Percentiles rank a stretch among this genome's conserved stretches.
Conservation (phyloP, 2,113 vertebrate genomes). For the Lepus americanus region DNA sequence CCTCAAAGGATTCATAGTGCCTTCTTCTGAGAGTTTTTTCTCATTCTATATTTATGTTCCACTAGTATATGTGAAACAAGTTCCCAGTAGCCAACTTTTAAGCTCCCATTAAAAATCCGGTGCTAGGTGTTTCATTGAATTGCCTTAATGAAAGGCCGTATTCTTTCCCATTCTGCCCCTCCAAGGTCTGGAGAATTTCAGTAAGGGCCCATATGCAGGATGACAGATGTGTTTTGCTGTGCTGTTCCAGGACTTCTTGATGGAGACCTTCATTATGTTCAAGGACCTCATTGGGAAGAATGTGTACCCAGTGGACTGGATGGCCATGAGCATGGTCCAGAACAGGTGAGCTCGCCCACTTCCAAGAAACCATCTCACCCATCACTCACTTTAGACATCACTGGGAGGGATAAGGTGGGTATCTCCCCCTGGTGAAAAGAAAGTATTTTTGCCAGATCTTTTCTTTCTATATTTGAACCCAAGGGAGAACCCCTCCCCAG, state of each 20-base stretch:
- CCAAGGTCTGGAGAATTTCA: too few species aligned
- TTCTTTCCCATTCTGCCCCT: neutral
- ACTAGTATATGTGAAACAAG: neutral
- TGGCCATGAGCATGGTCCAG: conserved; percentile 99
- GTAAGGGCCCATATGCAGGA: neutral
- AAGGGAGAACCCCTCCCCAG: neutral
- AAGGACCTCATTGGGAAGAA: conserved; percentile 97
- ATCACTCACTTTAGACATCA: too few species aligned
- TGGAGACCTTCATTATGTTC: conserved; percentile 98
- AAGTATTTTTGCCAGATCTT: neutral
- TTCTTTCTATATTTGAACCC: neutral
- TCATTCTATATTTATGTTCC: neutral
- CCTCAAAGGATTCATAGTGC: conserved; percentile 44
- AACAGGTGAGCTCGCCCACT: conserved; percentile 91
- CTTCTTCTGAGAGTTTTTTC: neutral
- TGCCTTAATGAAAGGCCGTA: neutral
- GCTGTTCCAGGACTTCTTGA: conserved; percentile 94
- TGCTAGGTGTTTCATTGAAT: neutral
- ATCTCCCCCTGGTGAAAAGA: neutral
- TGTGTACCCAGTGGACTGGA: conserved; percentile 97
- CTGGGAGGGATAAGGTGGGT: too few species aligned
- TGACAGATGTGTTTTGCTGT: conserved; percentile 42
- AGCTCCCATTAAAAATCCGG: neutral
- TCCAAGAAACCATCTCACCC: fast-evolving
- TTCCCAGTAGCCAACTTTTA: fast-evolving